phyloP scores from a whole-genome alignment of 2,797 vertebrate genomes.

The Manis pentadactyla region DNA sequence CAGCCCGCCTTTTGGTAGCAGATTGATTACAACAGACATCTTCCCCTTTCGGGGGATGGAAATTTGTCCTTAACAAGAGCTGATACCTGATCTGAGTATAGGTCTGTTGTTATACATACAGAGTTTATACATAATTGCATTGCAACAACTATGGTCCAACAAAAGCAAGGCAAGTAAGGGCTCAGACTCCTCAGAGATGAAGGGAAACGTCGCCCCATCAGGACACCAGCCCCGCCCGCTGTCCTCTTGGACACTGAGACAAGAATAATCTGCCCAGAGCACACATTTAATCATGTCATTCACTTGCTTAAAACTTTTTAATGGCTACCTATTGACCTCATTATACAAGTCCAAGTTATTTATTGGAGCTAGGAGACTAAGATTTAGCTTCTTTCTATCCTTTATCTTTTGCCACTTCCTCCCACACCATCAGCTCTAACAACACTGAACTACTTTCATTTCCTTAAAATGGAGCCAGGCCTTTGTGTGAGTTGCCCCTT shows the following conservation, averaged over 20 bases:
- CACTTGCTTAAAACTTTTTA: neutral
- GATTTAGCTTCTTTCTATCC: constrained; percentile 12
- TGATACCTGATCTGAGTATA: neutral
- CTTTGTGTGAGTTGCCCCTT: neutral
- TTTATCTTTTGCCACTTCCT: neutral
- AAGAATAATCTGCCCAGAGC: neutral
- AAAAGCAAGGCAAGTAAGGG: neutral
- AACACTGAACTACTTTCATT: constrained; percentile 35
- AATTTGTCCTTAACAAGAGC: neutral
- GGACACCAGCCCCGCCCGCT: neutral
- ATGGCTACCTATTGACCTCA: neutral
- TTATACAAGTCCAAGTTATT: neutral
- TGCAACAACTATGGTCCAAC: neutral
- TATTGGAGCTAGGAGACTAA: neutral
- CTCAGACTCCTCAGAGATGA: neutral
- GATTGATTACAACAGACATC: neutral
- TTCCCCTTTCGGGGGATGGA: neutral
- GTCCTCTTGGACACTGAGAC: neutral
- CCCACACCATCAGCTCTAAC: neutral
- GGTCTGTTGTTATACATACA: neutral
- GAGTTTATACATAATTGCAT: neutral
- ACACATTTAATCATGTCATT: neutral
- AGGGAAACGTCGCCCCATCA: neutral
- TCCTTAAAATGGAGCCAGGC: neutral
- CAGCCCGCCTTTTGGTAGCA: neutral